Base-by-base conservation (phyloP, 2,797 vertebrate genomes). In the Trachops cirrhosus region DNA sequence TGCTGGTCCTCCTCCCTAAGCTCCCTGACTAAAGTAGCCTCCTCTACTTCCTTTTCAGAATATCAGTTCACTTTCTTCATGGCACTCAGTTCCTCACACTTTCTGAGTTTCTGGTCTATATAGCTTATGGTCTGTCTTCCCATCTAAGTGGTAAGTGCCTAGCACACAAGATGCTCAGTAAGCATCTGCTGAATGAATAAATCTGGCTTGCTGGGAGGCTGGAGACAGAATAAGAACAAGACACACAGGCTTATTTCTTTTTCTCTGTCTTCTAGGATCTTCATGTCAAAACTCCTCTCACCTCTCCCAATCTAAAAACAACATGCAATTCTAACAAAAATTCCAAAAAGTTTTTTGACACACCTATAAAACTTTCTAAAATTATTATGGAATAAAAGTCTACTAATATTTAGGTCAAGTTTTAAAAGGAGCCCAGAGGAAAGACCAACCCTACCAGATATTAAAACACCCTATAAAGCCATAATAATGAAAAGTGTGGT, bases 401-500 rank as follows among this genome's bases (percentile, higher is more conserved):
- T 94, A 46, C 10, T 19, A 59, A 74, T 83, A 78, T 22, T 89
- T 82, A 75, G 19, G 34, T 84, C 44, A 80, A 29, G 54, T 93
- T 96, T 89, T 64, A 9, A 85, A 84, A 91, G 85, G 26, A 83
- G 41, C 26, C 54, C 89, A 88, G 57, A 83, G 54, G 44, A 91
- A 62, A 89, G 44, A 62, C 12, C 48, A 9, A 87, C 16, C 16
- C 24, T 87, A 19, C 46, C 78, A 86, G 15, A 89, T 64, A 80
- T 62, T 79, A 78, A 79, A 32, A 57, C 67, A 67, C 3, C 74
- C 46, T 67, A 54, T 9, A 73, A 96, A 89, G 16, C 21, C 64
- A 68, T 59, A 64, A 46, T 39, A 67, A 93, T 46, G 78, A 70
- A 64, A 88, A 86, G 37, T 52, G 19, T 50, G 37, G 46, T 77